Evolutionary conservation across 1,140 invertebrate genomes (phyloP).

Genomic region (Atopsyche davidsoni): DNA sequence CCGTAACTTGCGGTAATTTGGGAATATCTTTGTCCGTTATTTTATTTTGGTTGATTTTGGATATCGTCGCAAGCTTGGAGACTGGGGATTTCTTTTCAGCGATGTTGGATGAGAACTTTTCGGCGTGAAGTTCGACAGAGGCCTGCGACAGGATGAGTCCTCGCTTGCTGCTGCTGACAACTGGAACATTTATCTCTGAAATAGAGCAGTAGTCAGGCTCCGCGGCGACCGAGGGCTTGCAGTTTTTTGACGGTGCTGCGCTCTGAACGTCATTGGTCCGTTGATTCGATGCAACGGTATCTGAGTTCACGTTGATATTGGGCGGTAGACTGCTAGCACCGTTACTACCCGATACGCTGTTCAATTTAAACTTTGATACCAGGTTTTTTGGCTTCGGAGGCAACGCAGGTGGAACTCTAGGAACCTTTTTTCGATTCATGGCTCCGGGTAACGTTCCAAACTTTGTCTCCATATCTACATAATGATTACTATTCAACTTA

Average conservation of each 20-base stretch:
- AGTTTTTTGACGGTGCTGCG: slow-evolving; percentile 43
- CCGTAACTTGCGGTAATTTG: slow-evolving; percentile 55
- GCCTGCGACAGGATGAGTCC: slow-evolving; percentile 47
- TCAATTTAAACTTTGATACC: slow-evolving; percentile 54
- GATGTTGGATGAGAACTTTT: slow-evolving; percentile 41
- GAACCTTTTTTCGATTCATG: slow-evolving; percentile 51
- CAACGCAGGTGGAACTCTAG: slow-evolving; percentile 59
- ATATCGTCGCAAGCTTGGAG: slow-evolving; percentile 43
- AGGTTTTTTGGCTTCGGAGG: slow-evolving; percentile 64
- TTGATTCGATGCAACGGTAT: slow-evolving; percentile 58
- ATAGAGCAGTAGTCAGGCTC: slow-evolving; percentile 61
- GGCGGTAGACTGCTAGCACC: slow-evolving; percentile 1
- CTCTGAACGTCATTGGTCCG: slow-evolving; percentile 54
- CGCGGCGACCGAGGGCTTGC: slow-evolving; percentile 28
- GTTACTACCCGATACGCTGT: slow-evolving; percentile 3
- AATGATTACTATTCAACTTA: slow-evolving; percentile 39
- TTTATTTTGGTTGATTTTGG: slow-evolving; percentile 42
- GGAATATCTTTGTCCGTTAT: slow-evolving; percentile 53
- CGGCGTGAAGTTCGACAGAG: slow-evolving; percentile 46
- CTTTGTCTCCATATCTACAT: slow-evolving; percentile 42
- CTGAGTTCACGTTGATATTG: slow-evolving; percentile 48
- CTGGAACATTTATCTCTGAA: slow-evolving; percentile 58
- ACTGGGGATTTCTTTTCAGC: slow-evolving; percentile 38
- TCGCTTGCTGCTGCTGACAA: slow-evolving; percentile 47
- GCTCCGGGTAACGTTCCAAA: slow-evolving; percentile 39